Conservation (phyloP, 1,140 invertebrate species). For the Hycleus phaleratus region DNA sequence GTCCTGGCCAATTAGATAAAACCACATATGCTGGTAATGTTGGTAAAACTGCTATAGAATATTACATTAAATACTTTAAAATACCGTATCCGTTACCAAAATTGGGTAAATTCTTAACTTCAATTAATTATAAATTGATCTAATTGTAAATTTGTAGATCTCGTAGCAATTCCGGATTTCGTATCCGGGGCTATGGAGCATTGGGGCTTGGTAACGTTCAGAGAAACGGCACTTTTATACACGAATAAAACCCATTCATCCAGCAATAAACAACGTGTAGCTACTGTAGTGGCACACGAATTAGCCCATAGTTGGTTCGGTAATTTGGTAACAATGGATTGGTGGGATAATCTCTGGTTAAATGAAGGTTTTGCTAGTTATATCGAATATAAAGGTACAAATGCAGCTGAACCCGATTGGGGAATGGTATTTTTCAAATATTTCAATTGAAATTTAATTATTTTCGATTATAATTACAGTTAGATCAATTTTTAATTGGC, state of each 20-base stretch:
- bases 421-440: constrained; percentile 55
- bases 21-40: constrained; percentile 71
- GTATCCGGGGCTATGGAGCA: constrained; percentile 94
- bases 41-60: constrained; percentile 72
- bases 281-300: constrained; percentile 80
- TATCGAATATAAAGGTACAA: constrained; percentile 72
- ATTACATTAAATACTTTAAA: constrained; percentile 80
- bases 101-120: constrained; percentile 50
- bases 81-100: constrained; percentile 82
- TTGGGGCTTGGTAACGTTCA: constrained; percentile 79
- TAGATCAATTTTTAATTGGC: constrained; percentile 60
- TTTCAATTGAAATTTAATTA: constrained; percentile 1
- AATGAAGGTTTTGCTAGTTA: constrained; percentile 89
- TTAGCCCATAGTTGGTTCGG: constrained; percentile 91
- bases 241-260: constrained; percentile 60
- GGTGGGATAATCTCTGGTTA: constrained; percentile 91
- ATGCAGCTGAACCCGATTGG: constrained; percentile 69
- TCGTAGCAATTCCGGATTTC: constrained; percentile 92
- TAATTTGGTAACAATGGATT: constrained; percentile 80
- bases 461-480: constrained; percentile 19
- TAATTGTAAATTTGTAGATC: constrained; percentile 52
- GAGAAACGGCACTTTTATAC: constrained; percentile 76
- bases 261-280: constrained; percentile 67
- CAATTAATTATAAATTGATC: background rate
- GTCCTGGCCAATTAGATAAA: constrained; percentile 64